phyloP scores from a whole-genome alignment of 2,113 vertebrate species.

The Callithrix jacchus region DNA sequence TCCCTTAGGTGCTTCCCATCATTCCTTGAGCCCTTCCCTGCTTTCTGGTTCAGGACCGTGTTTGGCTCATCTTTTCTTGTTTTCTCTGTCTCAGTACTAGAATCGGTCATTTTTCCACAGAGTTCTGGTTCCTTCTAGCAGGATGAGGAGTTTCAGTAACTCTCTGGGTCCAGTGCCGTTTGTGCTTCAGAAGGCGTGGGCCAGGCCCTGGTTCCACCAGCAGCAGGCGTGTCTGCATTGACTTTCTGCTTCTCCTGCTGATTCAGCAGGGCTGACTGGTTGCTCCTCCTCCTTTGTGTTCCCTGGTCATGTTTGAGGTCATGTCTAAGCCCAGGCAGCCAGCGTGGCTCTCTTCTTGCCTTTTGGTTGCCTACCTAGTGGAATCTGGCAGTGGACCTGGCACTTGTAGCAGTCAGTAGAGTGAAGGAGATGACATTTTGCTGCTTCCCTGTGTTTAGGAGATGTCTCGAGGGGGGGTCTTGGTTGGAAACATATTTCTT shows the following conservation, averaged over 20 bases:
- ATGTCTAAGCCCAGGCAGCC: background rate
- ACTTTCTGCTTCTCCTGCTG: background rate
- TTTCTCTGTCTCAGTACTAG: background rate
- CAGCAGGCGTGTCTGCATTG: background rate
- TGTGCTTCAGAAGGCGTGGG: background rate
- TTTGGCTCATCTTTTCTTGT: background rate
- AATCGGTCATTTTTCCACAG: background rate
- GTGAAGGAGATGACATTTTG: too few relatives aligned
- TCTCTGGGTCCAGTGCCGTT: background rate
- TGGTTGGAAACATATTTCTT: too few relatives aligned
- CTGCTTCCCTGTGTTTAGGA: too few relatives aligned
- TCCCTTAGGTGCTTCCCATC: background rate
- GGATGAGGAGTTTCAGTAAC: background rate
- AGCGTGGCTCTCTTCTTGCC: fast-evolving
- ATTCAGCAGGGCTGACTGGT: background rate
- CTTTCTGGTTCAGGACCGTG: background rate
- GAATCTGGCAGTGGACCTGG: background rate
- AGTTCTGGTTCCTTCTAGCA: background rate
- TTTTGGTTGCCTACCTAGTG: background rate
- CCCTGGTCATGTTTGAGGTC: background rate
- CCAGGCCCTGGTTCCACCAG: background rate
- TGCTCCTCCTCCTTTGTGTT: background rate
- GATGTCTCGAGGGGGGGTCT: too few relatives aligned
- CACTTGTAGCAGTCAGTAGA: too few relatives aligned
- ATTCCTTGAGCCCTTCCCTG: background rate